A percentile compares a stretch with the other conserved stretches of the same genome.
Conservation (phyloP, 2,888 invertebrate genomes). For the Caprella mutica region DNA sequence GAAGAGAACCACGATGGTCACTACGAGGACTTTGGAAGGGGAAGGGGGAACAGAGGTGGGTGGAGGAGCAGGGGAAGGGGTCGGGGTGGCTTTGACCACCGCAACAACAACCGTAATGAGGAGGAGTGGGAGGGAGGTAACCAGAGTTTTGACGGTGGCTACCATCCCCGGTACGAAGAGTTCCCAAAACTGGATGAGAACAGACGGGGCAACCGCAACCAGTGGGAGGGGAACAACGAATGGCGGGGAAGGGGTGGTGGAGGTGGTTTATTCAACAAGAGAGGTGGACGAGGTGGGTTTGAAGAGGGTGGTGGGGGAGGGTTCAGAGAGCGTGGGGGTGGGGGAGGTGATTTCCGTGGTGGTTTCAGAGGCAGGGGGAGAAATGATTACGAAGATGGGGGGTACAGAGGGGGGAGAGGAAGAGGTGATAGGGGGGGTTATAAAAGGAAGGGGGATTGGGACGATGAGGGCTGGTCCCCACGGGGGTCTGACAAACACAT, state of each 20-base stretch:
- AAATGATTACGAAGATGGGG: not conserved
- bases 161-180: too few species aligned
- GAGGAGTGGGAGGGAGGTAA: constrained; percentile 12
- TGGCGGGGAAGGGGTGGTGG: constrained; percentile 24
- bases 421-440: not conserved
- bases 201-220: constrained; percentile 13
- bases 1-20: constrained; percentile 9
- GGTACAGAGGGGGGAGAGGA: not conserved
- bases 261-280: too few species aligned
- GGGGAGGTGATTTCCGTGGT: constrained; percentile 2
- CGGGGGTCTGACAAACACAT: constrained; percentile 1
- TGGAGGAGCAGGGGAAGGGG: constrained; percentile 1
- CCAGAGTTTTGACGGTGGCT: constrained; percentile 2
- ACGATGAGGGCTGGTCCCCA: constrained; percentile 4
- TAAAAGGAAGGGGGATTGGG: constrained; percentile 12
- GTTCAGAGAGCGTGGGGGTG: constrained; percentile 22
- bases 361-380: constrained; percentile 5
- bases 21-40: constrained; percentile 50
- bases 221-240: constrained; percentile 23
- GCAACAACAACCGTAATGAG: constrained; percentile 14
- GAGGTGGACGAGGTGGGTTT: constrained; percentile 12
- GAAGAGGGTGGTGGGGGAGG: constrained; percentile 5
- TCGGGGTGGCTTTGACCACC: too few species aligned
- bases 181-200: constrained; percentile 15
- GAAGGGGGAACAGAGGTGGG: constrained; percentile 16